Percentiles rank a stretch among this genome's conserved stretches.
Evolutionary conservation across 2,113 vertebrate genomes (phyloP).

Genomic region (Zosterops pallidus): DNA sequence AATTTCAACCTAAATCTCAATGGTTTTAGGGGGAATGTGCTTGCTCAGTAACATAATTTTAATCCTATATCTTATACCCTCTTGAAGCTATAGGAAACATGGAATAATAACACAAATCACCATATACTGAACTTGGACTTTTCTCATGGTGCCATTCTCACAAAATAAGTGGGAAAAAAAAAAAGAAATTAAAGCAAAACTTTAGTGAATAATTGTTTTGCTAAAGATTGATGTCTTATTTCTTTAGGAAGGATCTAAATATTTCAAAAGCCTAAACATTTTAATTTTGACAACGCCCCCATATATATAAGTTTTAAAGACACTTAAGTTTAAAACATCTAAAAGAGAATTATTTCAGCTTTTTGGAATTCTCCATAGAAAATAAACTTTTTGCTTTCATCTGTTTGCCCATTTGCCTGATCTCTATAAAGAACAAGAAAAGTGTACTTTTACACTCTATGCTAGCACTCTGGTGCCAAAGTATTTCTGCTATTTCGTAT

Average conservation of each 20-base stretch:
- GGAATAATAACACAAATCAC: background rate
- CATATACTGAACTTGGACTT: background rate
- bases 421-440: background rate
- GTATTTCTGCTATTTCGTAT: background rate
- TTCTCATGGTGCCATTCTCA: background rate
- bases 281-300: rapidly evolving
- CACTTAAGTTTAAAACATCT: background rate
- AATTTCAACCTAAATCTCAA: background rate
- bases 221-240: background rate
- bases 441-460: background rate
- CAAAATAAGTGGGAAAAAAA: background rate
- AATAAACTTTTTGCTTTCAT: background rate
- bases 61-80: background rate
- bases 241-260: background rate
- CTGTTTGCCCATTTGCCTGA: background rate
- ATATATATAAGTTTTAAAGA: background rate
- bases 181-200: background rate
- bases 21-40: background rate
- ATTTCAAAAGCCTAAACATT: background rate
- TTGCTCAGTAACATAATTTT: background rate
- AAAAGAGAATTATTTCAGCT: background rate
- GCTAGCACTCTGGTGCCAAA: background rate
- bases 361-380: background rate
- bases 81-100: background rate
- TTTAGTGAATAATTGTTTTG: background rate